Conservation (phyloP, 2,113 vertebrate genomes). For the mouse (Mus musculus) region GRCm39 chr13:74234501-74235000, state of each 20-base stretch:
- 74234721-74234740: background rate
- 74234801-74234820: too few relatives aligned
- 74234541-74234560: background rate
- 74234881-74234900: accelerated
- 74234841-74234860: background rate
- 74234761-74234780: accelerated
- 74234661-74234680: accelerated
- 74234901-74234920: background rate
- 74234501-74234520: background rate
- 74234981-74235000: background rate
- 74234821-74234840: background rate
- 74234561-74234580: conserved; percentile 77
- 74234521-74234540: accelerated
- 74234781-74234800: background rate
- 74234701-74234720: background rate
- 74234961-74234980: background rate
- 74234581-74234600: conserved; percentile 85
- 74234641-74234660: conserved; percentile 86
- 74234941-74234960: background rate
- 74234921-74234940: background rate
- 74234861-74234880: background rate
- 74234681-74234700: background rate
- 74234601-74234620: conserved; percentile 78
- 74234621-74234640: conserved; percentile 88
- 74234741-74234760: background rate